phyloP scores from a whole-genome alignment of 2,888 invertebrate genomes.

The Diogma glabrata region DNA sequence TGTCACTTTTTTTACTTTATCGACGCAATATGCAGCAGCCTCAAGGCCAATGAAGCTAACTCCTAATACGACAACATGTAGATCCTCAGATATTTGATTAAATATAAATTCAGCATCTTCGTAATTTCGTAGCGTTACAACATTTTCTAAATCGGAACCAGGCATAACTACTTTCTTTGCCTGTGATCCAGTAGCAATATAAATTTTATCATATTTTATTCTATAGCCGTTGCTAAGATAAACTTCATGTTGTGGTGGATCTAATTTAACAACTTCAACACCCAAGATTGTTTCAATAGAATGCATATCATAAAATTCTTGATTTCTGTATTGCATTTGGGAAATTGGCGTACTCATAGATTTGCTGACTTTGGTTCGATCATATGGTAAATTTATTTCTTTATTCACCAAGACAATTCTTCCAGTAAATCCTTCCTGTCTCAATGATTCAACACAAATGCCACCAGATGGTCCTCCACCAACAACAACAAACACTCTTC shows the following conservation, averaged over 20 bases:
- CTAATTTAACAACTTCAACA: slow-evolving; percentile 54
- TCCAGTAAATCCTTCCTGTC: slow-evolving; percentile 80
- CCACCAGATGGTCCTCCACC: slow-evolving; percentile 85
- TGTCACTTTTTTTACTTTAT: slow-evolving; percentile 68
- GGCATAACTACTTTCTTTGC: slow-evolving; percentile 55
- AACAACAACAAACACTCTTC: slow-evolving; percentile 55
- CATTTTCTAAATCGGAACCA: slow-evolving; percentile 57
- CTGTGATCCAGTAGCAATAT: slow-evolving; percentile 74
- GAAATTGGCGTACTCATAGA: slow-evolving; percentile 54
- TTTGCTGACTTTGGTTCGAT: slow-evolving; percentile 86
- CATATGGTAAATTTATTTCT: slow-evolving; percentile 81
- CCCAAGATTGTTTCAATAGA: slow-evolving; percentile 65
- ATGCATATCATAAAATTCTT: slow-evolving; percentile 61
- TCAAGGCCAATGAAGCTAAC: slow-evolving; percentile 91
- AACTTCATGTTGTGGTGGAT: slow-evolving; percentile 50
- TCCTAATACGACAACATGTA: slow-evolving; percentile 76
- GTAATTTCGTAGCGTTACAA: slow-evolving; percentile 62
- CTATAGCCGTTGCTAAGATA: slow-evolving; percentile 53
- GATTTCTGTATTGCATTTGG: slow-evolving; percentile 56
- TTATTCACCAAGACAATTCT: slow-evolving; percentile 67
- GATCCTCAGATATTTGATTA: slow-evolving; percentile 47
- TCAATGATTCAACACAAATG: slow-evolving; percentile 79
- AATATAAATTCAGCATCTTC: slow-evolving; percentile 59
- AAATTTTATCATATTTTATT: slow-evolving; percentile 60
- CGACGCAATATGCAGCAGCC: slow-evolving; percentile 63